Conservation (phyloP, 2,888 invertebrate genomes). For the Drosophila meridiana region DNA sequence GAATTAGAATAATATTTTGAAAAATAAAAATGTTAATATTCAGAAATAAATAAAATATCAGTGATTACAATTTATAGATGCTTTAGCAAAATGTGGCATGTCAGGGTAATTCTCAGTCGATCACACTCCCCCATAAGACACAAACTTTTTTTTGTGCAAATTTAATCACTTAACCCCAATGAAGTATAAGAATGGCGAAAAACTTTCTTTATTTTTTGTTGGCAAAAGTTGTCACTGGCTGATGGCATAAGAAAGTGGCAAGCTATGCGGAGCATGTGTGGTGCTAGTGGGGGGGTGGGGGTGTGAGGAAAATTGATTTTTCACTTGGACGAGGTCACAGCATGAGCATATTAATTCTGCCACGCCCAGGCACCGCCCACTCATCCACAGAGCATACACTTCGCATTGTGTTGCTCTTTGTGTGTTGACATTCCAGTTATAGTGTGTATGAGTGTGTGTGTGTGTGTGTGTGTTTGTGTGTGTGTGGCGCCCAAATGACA, state of each 20-base stretch:
- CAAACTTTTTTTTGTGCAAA: constrained; percentile 57
- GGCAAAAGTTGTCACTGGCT: constrained; percentile 48
- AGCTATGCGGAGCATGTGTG: constrained; percentile 11
- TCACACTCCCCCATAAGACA: too few species aligned
- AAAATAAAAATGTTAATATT: neutral
- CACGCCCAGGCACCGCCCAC: constrained; percentile 27
- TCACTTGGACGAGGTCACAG: constrained; percentile 70
- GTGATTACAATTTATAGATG: too few species aligned
- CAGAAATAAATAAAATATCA: too few species aligned
- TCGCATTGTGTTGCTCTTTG: constrained; percentile 60
- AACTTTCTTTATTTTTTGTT: constrained; percentile 38
- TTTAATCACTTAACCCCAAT: constrained; percentile 81
- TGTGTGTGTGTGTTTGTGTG: constrained; percentile 31
- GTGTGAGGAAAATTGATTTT: constrained; percentile 69
- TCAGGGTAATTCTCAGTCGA: neutral
- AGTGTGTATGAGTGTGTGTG: constrained; percentile 19
- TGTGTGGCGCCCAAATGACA: constrained; percentile 62
- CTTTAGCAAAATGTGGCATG: neutral
- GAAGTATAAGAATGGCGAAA: constrained; percentile 65
- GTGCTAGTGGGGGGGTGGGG: neutral
- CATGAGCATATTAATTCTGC: constrained; percentile 73
- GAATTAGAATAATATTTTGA: too few species aligned
- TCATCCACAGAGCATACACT: constrained; percentile 17
- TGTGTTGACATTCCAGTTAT: constrained; percentile 55
- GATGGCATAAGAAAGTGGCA: constrained; percentile 7